Base-by-base conservation (phyloP, 2,888 invertebrate genomes). In the Orthosia cruda region DNA sequence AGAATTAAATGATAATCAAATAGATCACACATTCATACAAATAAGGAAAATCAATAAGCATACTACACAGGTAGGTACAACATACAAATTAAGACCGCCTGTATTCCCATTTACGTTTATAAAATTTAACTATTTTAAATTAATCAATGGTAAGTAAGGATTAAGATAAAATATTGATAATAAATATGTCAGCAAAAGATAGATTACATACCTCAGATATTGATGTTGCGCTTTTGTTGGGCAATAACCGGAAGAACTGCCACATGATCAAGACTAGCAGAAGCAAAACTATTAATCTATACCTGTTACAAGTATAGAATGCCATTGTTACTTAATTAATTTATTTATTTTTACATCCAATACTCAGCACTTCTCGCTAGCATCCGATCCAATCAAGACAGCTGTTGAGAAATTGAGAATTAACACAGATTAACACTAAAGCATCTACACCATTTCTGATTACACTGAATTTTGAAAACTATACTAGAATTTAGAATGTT, bases 271-370 rank as follows among this genome's bases (percentile, higher is more conserved):
- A 88, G n/a, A 90, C 90, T 62, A 96, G 71, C 77, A 97, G 89
- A 59, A 96, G 86, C 50, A 96, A 86, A 82, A 97, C 96, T 64
- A 96, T 88, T 74, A 96, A 88, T 87, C 95, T 95, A 81, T 96
- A 97, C 71, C 95, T 93, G 88, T 94, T 96, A 87, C 95, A 96
- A 0, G 94, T 93, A 89, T 95, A 96, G 88, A 96, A 96, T 78
- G 94, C 94, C 96, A 96, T 93, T 84, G 67, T 90, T 67, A 75
- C 69, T 85, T 18, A 81, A 72, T 26, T 68, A 71, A 70, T 49
- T 61, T 26, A 23, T 23, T 65, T 52, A 71, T 62, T 81, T 61
- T 80, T 74, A 54, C 72, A 77, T 74, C 26, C 68, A 87, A 70
- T 73, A 66, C 18, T 55, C 54, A 9, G 23, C n/a, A 12, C n/a